Percentiles rank a stretch among this genome's conserved stretches.
phyloP scores from a whole-genome alignment of 2,797 vertebrate species.

The Chrysocyon brachyurus region DNA sequence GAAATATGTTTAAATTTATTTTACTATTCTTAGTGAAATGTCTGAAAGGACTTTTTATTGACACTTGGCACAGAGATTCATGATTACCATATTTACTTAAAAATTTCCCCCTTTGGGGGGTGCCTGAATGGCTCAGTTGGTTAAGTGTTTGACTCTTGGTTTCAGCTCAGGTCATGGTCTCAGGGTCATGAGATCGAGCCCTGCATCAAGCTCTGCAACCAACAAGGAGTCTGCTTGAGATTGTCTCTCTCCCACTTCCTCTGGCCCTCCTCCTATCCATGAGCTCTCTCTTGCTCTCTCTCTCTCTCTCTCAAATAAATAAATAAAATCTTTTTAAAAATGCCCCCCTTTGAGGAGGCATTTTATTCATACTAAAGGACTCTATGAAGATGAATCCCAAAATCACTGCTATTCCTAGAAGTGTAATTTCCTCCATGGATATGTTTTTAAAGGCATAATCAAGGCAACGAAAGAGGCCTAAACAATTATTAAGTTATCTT shows the following conservation, averaged over 20 bases:
- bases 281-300: not conserved
- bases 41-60: constrained; percentile 9
- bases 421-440: not conserved
- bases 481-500: constrained; percentile 1
- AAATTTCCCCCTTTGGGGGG: not conserved
- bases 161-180: not conserved
- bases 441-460: not conserved
- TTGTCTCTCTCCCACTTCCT: not conserved
- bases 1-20: constrained; percentile 25
- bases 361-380: not conserved
- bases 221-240: not conserved
- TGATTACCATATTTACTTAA: constrained; percentile 49
- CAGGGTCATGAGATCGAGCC: not conserved
- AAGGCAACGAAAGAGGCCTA: not conserved
- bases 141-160: not conserved
- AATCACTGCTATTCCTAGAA: not conserved
- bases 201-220: not conserved
- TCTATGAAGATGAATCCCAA: not conserved
- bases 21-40: not conserved
- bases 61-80: not conserved
- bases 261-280: not conserved
- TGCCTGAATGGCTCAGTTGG: not conserved
- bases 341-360: not conserved
- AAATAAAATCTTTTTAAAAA: not conserved
- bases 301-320: not conserved